These are phyloP conservation scores for Parascotia fuliginaria DNA, from an alignment of 2,888 invertebrate genomes.

Conservation along the genomic window DNA sequence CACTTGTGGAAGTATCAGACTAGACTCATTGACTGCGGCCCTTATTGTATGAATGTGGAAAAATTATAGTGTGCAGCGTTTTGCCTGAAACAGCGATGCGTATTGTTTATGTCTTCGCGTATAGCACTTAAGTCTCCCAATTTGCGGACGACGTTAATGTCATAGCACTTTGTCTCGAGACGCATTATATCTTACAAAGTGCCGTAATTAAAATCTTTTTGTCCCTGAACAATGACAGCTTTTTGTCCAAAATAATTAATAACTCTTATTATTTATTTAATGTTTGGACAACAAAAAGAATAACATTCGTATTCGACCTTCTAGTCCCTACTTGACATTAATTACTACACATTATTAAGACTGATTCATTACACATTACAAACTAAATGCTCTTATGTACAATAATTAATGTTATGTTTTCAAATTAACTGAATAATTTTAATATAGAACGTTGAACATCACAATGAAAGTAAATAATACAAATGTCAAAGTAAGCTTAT, in stretches of 20 bases:
- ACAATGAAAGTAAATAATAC: background rate
- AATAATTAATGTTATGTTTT: too few relatives aligned
- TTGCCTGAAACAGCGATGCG: constrained; percentile 80
- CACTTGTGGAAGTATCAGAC: constrained; percentile 81
- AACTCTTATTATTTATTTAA: background rate
- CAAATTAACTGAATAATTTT: too few relatives aligned
- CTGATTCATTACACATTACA: too few relatives aligned
- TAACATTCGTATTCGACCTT: background rate
- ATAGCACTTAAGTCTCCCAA: constrained; percentile 80
- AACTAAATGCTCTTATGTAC: too few relatives aligned
- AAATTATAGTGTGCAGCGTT: constrained; percentile 83
- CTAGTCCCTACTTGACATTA: background rate
- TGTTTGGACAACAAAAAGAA: background rate
- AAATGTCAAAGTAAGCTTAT: background rate
- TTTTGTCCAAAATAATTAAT: constrained; percentile 26
- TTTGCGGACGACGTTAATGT: constrained; percentile 77
- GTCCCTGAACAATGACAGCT: constrained; percentile 50
- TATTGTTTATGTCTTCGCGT: constrained; percentile 77
- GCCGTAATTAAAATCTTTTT: constrained; percentile 72
- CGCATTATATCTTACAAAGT: constrained; percentile 76
- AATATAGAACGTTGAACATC: background rate
- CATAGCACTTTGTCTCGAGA: constrained; percentile 69
- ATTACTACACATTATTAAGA: too few relatives aligned
- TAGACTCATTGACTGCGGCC: constrained; percentile 86
- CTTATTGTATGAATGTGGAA: constrained; percentile 86